A percentile compares a stretch with the other conserved stretches of the same genome.
phyloP scores from a whole-genome alignment of 2,888 invertebrate genomes.

The Pachydiplax longipennis region DNA sequence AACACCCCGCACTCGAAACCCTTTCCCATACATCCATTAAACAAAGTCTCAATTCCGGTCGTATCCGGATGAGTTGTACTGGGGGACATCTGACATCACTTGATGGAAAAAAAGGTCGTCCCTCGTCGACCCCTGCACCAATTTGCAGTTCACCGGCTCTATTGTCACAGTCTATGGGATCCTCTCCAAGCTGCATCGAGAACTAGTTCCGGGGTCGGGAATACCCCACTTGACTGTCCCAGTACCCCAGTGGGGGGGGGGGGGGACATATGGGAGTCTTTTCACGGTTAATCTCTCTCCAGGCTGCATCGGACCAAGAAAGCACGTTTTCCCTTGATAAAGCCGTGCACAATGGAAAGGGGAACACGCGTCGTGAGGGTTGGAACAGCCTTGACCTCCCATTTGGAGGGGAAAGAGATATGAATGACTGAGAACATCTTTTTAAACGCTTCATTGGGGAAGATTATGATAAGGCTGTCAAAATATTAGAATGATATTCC shows the following conservation, averaged over 20 bases:
- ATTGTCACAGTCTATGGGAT: background rate
- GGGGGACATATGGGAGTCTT: background rate
- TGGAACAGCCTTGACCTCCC: background rate
- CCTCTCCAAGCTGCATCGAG: background rate
- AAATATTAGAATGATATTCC: too few relatives aligned
- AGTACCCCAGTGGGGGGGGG: background rate
- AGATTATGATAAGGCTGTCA: too few relatives aligned
- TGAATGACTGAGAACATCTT: too few relatives aligned
- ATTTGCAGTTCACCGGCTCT: background rate
- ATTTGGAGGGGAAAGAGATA: too few relatives aligned
- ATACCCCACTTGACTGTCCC: slow-evolving; percentile 19
- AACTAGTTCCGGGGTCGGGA: background rate
- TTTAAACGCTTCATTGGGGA: too few relatives aligned
- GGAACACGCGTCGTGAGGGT: background rate
- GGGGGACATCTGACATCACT: slow-evolving; percentile 27
- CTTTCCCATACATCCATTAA: background rate
- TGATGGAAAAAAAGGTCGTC: background rate
- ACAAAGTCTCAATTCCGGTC: slow-evolving; percentile 31
- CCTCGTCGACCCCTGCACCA: background rate
- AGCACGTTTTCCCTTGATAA: background rate
- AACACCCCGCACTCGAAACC: background rate
- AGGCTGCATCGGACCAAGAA: slow-evolving; percentile 25
- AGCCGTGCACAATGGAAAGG: background rate
- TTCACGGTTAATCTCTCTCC: slow-evolving; percentile 9
- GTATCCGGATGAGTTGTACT: background rate